Evolutionary conservation across 2,113 vertebrate species (phyloP), one percentile per base, ranked within the genome.

Genomic region (Prionailurus bengalensis): DNA sequence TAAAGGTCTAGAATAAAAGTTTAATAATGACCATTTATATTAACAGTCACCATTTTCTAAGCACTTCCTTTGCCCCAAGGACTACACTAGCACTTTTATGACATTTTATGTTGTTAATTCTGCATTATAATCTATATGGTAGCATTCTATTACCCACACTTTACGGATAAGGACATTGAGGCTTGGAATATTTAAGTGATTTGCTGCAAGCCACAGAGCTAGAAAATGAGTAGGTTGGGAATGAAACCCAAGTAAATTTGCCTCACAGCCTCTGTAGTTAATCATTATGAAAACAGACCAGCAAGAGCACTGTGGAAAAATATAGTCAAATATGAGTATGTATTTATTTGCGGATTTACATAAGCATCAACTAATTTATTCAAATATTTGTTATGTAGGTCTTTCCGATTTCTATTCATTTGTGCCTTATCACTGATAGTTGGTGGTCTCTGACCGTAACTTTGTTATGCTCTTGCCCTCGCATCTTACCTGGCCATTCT

Each of bases 21-120:
- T 86, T 48, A 61, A 51, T 63, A 63, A 79, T 65, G n/a, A 71
- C 5, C 1, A 58, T 51, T 53, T 85, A 63, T 83, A 63, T 81
- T 80, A 42, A 25, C 51, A 31, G 55, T 88, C 81, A 27, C 16
- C 25, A 51, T 95, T 79, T 92, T 93, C 31, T 90, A 70, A 95
- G 74, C 8, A 70, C 16, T 3, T 89, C 78, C 19, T 70, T 42
- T 92, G 21, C 68, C 25, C 42, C 33, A 33, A 83, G 17, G 48
- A 53, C 21, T 65, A 9, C 27, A 51, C 9, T 89, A 79, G n/a
- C 13, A 31, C 84, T 81, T 96, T 91, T 51, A 65, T 73, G 78
- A 29, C 29, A 74, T 63, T 70, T 55, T 39, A 53, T 76, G n/a
- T 39, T 91, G 70, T 58, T 74, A 70, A 55, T 89, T 89, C 25